Base-by-base conservation (phyloP, 2,888 invertebrate genomes). In the Heliconius charithonia region DNA sequence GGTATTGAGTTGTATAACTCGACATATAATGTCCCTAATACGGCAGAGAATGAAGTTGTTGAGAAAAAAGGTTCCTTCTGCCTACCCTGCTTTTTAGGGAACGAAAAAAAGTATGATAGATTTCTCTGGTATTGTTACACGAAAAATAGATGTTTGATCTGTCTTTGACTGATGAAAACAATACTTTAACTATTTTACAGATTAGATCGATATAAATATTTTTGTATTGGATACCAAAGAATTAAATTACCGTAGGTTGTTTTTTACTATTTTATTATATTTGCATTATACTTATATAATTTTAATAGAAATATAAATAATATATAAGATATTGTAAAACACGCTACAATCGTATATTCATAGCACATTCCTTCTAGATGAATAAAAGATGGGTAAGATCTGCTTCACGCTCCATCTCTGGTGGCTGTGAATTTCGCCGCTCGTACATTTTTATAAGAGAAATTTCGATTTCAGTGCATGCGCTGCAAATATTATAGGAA, bases 341-440 rank as follows among this genome's bases (percentile, higher is more conserved):
- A 29, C n/a, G n/a, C 32, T 25, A 72, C 27, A 77, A 72, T 72
- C 51, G 56, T 72, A 66, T 66, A 72, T 72, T 72, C 72, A 32
- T 65, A 37, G 19, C 63, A n/a, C 45, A 79, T 41, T 29, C 37
- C 63, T 65, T n/a, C 25, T 41, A 69, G 37, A 85, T 85, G 85
- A 85, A 85, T 86, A 85, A 85, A 84, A 85, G 79, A 85, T 85
- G 13, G 73, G 81, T 75, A 79, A 78, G 75, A 80, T 75, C 45
- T 69, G 70, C 63, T 80, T 82, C 73, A 84, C 83, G 84, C 81
- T 81, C 81, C 82, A 80, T 67, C 77, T 71, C 51, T n/a, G 59
- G 37, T 65, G 45, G 45, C 63, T 75, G 79, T 32, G 59, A n/a
- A 81, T 80, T 81, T 83, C 82, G 79, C 82, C 80, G 65, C 76